Percentiles rank a stretch among this genome's conserved stretches.
These are phyloP conservation scores for Periparus ater DNA, from an alignment of 2,797 vertebrate species.

Conservation along the genomic window DNA sequence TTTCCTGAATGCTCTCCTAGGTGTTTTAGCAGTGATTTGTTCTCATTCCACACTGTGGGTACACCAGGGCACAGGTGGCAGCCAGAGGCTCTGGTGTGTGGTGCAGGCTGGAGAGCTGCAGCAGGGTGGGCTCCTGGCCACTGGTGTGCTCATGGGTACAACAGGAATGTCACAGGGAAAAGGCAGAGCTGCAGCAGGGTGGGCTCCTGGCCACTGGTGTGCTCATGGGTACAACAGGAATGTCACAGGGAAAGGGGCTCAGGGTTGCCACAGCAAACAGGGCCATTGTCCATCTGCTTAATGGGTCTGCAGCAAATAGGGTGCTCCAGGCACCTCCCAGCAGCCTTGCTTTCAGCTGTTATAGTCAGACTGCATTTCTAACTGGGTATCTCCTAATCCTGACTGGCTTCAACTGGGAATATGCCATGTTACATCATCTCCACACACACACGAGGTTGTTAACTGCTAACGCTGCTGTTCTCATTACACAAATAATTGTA, in stretches of 20 bases:
- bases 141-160: no score
- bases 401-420: not conserved
- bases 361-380: not conserved
- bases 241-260: not conserved
- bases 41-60: not conserved
- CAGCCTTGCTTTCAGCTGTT: not conserved
- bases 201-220: fast-evolving
- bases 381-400: not conserved
- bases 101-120: not conserved
- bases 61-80: not conserved
- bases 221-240: fast-evolving
- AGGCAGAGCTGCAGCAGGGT: fast-evolving
- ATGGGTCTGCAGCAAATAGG: not conserved
- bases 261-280: not conserved
- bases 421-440: not conserved
- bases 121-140: no score
- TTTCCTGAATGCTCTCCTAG: not conserved
- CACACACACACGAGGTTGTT: not conserved
- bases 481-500: not conserved
- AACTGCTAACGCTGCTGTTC: not conserved
- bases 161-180: no score
- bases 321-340: not conserved
- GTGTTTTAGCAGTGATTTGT: not conserved
- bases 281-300: fast-evolving
- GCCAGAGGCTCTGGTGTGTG: not conserved